Evolutionary conservation across 2,113 vertebrate species (phyloP).

Genomic region (Hoplias malabaricus): DNA sequence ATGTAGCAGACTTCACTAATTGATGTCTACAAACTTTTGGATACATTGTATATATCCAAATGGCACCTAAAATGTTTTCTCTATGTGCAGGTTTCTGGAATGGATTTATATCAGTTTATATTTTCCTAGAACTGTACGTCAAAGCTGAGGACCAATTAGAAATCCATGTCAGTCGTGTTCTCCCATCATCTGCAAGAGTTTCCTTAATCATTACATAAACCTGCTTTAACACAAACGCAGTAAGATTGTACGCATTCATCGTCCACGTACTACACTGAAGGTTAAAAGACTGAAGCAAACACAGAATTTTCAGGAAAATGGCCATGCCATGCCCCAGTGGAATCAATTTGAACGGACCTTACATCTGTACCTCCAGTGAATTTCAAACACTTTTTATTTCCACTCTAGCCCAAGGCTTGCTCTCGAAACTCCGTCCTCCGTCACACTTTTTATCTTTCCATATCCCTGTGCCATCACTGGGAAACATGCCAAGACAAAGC

Average conservation of each 20-base stretch:
- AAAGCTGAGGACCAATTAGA: too few species aligned
- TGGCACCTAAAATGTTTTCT: too few species aligned
- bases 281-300: slow-evolving; percentile 14
- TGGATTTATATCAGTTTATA: too few species aligned
- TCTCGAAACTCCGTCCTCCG: slow-evolving; percentile 1
- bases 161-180: background rate
- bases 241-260: slow-evolving; percentile 8
- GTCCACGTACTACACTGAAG: slow-evolving; percentile 5
- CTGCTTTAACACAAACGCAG: slow-evolving; percentile 17
- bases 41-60: too few species aligned
- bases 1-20: too few species aligned
- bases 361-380: slow-evolving; percentile 26
- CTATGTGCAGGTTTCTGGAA: too few species aligned
- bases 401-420: background rate
- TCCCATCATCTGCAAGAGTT: background rate
- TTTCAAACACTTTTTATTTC: slow-evolving; percentile 13
- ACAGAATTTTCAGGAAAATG: background rate
- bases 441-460: background rate
- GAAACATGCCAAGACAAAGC: slow-evolving; percentile 25
- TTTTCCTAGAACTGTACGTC: too few species aligned
- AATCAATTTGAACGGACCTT: slow-evolving; percentile 24
- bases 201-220: slow-evolving; percentile 4
- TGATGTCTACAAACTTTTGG: too few species aligned
- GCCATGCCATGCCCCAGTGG: slow-evolving; percentile 1
- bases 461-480: slow-evolving; percentile 9